These are phyloP conservation scores for Recurvirostra avosetta DNA, from an alignment of 2,113 vertebrate genomes.

Conservation along the genomic window DNA sequence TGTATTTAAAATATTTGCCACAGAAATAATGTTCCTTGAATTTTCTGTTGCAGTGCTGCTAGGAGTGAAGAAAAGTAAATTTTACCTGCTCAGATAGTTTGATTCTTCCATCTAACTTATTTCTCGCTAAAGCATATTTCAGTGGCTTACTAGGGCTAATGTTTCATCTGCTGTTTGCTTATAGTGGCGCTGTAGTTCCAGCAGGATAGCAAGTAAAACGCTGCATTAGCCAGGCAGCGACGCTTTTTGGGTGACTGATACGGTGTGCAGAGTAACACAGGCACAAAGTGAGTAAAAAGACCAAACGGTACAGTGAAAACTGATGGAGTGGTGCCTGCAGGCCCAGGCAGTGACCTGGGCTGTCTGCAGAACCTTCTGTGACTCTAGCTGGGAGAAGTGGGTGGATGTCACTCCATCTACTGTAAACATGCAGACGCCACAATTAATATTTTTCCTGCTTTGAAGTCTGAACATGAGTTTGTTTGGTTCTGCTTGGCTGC, in stretches of 20 bases:
- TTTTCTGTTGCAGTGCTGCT: neutral
- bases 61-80: neutral
- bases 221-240: neutral
- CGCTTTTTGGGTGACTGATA: neutral
- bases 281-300: neutral
- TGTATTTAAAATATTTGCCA: neutral
- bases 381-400: neutral
- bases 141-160: neutral
- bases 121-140: neutral
- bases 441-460: slow-evolving; percentile 72
- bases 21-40: neutral
- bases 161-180: neutral
- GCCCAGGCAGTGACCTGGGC: slow-evolving; percentile 5
- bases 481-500: slow-evolving; percentile 82
- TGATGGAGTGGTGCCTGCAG: neutral
- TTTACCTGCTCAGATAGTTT: neutral
- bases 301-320: neutral
- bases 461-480: slow-evolving; percentile 77
- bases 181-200: neutral
- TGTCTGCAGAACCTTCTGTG: neutral
- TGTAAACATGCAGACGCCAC: slow-evolving; percentile 80
- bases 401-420: slow-evolving; percentile 17
- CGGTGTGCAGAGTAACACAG: fast-evolving
- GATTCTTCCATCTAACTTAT: neutral
- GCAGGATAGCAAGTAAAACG: neutral